A percentile compares a stretch with the other conserved stretches of the same genome.
These are phyloP conservation scores for Microcebus lehilahytsara DNA, from an alignment of 2,113 vertebrate species.

Conservation along the genomic window DNA sequence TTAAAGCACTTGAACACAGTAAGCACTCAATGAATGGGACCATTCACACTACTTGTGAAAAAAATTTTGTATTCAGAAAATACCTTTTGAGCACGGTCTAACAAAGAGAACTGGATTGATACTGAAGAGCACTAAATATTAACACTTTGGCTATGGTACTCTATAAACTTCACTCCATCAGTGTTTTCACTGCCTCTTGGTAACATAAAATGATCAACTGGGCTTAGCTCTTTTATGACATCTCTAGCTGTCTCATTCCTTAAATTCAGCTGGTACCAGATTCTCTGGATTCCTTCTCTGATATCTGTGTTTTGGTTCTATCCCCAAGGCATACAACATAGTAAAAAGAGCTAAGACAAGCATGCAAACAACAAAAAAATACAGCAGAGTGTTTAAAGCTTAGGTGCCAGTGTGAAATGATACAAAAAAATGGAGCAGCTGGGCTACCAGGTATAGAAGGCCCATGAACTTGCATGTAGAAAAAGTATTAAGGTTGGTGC, in stretches of 20 bases:
- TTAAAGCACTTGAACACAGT: not conserved
- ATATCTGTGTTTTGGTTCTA: not conserved
- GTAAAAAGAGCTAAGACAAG: not conserved
- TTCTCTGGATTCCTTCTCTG: not conserved
- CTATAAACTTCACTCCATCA: not conserved
- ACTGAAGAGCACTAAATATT: not conserved
- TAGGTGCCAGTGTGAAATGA: not conserved
- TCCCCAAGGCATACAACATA: not conserved
- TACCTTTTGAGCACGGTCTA: not conserved
- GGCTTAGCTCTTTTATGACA: not conserved
- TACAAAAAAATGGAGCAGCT: not conserved
- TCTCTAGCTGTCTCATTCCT: not conserved
- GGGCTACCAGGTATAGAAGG: not conserved
- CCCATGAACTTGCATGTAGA: not conserved
- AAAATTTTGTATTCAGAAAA: not conserved
- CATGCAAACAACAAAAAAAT: not conserved
- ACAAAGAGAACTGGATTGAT: not conserved
- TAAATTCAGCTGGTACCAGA: not conserved
- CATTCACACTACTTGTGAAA: not conserved
- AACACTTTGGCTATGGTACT: not conserved
- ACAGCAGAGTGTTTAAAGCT: not conserved
- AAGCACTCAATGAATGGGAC: not conserved
- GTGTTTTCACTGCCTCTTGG: not conserved
- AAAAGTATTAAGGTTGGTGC: not conserved
- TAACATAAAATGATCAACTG: not conserved